Evolutionary conservation across 2,797 vertebrate species (phyloP), one percentile per base, ranked within the genome.

Genomic region (Scleropages formosus): DNA sequence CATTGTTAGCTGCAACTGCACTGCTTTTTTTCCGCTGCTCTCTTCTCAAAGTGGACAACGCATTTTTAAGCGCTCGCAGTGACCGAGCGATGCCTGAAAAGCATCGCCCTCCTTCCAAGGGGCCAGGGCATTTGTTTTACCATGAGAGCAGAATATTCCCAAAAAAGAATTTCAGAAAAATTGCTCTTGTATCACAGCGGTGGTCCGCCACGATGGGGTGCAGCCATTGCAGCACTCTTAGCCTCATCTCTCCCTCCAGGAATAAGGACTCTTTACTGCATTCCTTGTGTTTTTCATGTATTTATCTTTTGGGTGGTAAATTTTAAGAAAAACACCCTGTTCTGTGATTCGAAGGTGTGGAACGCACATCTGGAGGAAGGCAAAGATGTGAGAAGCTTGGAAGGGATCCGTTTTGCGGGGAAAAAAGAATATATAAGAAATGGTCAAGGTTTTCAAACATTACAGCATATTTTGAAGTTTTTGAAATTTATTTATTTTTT

Each of bases 321-420:
- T n/a, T 73, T 73, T 73, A 51, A 39, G 49, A 51, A 73, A 59
- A 82, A 83, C 75, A 80, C 89, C 85, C 83, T 84, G 82, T 81
- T 80, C 80, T 70, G 8, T 51, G 46, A 79, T 75, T 76, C 65
- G 56, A 75, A 78, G 84, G 84, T 89, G 87, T 87, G 84, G 85
- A 88, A 84, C 85, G 11, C 88, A 88, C 92, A 93, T 93, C 91
- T 93, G 92, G 92, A 93, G 90, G 88, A 85, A 83, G 84, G 84
- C 87, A 86, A 77, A 77, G 82, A 86, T 86, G 78, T 82, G 20
- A 56, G 65, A 27, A 80, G 83, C 85, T 87, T 87, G 85, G 84
- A 91, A 90, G 87, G 91, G 89, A 90, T 91, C 89, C 85, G 88
- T 88, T 91, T 91, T 91, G 87, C 90, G 82, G 87, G 90, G 90